phyloP scores from a whole-genome alignment of 2,888 invertebrate species.

The Protula sp. region DNA sequence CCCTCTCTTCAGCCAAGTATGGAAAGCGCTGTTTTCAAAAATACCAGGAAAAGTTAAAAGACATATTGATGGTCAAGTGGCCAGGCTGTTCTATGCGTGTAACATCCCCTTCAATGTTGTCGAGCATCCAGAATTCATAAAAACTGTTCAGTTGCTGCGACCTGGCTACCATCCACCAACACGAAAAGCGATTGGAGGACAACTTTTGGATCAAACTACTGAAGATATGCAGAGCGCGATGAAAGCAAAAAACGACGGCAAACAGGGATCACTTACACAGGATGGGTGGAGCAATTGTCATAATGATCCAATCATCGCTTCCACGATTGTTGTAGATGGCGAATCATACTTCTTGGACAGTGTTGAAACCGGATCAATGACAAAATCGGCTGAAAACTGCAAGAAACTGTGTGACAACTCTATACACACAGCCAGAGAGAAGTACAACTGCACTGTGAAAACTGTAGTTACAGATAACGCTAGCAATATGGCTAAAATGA shows the following conservation, averaged over 20 bases:
- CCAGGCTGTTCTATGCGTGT: background rate
- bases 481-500: background rate
- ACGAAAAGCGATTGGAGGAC: background rate
- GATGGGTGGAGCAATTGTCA: conserved; percentile 19
- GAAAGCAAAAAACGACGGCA: conserved; percentile 8
- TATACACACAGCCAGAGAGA: conserved; percentile 5
- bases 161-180: conserved; percentile 1
- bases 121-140: background rate
- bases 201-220: background rate
- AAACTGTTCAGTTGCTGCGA: background rate
- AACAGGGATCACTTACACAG: conserved; percentile 9
- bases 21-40: too few relatives aligned
- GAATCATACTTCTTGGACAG: conserved; percentile 12
- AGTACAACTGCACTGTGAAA: conserved; percentile 14
- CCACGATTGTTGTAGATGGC: conserved; percentile 9
- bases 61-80: background rate
- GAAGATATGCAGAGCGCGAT: conserved; percentile 5
- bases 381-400: conserved; percentile 16
- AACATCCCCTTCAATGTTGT: background rate
- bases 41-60: background rate
- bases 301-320: conserved; percentile 17
- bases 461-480: conserved; percentile 3
- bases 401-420: conserved; percentile 5
- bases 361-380: conserved; percentile 12
- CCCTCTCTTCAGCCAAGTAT: too few relatives aligned